phyloP scores from a whole-genome alignment of 2,888 invertebrate genomes.

The Oxystoma pomonae region DNA sequence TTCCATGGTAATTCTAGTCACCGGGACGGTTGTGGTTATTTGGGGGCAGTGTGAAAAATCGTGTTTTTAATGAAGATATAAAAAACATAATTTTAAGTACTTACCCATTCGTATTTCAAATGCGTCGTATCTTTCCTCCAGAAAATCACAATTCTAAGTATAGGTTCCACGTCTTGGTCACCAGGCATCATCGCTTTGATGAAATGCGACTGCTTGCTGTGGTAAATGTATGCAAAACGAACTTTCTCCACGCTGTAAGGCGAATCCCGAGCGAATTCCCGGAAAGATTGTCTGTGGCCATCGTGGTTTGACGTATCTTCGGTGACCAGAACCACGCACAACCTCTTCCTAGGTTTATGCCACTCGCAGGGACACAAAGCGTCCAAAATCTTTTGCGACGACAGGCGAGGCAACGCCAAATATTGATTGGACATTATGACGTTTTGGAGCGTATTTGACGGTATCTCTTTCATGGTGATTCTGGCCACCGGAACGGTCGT shows the following conservation, averaged over 20 bases:
- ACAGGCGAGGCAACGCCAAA: slow-evolving; percentile 44
- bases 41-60: too few species aligned
- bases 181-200: slow-evolving; percentile 67
- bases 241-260: slow-evolving; percentile 56
- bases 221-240: slow-evolving; percentile 84
- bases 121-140: slow-evolving; percentile 86
- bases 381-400: slow-evolving; percentile 63
- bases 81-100: slow-evolving; percentile 63
- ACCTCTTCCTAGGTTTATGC: slow-evolving; percentile 67
- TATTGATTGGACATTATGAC: slow-evolving; percentile 86
- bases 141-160: slow-evolving; percentile 78
- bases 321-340: slow-evolving; percentile 79
- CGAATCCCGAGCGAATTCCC: slow-evolving; percentile 66
- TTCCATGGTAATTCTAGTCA: too few species aligned
- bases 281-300: slow-evolving; percentile 62
- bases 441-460: slow-evolving; percentile 81
- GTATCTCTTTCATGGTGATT: slow-evolving; percentile 86
- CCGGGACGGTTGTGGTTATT: too few species aligned
- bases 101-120: slow-evolving; percentile 88
- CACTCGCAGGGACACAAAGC: slow-evolving; percentile 87
- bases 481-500: slow-evolving; percentile 75
- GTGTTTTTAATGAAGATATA: too few species aligned
- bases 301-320: slow-evolving; percentile 57
- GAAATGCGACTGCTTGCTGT: slow-evolving; percentile 79
- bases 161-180: slow-evolving; percentile 57